These are phyloP conservation scores for Psittacula derbiana DNA, from an alignment of 2,797 vertebrate genomes.

Conservation along the genomic window DNA sequence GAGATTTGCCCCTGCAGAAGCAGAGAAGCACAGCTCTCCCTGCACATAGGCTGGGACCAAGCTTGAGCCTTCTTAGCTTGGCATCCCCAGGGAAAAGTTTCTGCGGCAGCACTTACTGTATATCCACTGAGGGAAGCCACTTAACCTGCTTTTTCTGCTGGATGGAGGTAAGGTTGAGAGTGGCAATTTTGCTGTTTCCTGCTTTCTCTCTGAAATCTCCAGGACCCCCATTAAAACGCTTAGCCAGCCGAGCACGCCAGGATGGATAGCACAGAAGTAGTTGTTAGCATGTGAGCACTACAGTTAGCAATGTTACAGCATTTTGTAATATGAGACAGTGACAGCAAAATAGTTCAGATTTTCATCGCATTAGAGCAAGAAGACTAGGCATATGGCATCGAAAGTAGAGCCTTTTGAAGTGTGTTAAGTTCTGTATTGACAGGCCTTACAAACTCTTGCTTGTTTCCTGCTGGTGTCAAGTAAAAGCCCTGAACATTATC, in stretches of 20 bases:
- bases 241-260: not conserved
- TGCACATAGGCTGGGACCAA: not conserved
- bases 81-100: not conserved
- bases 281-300: not conserved
- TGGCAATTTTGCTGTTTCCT: not conserved
- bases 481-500: slow-evolving; percentile 17
- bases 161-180: not conserved
- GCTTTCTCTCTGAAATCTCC: not conserved
- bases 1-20: not conserved
- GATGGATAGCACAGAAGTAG: not conserved
- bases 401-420: not conserved
- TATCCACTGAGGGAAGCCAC: not conserved
- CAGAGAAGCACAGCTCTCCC: not conserved
- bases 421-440: not conserved
- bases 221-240: not conserved
- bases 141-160: not conserved
- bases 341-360: slow-evolving; percentile 2
- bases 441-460: slow-evolving; percentile 21
- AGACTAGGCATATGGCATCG: not conserved
- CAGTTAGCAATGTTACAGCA: not conserved
- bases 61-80: not conserved
- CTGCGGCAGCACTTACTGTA: not conserved
- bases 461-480: slow-evolving; percentile 37
- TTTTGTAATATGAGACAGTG: not conserved
- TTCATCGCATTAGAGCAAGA: not conserved